These are phyloP conservation scores for Drosophila ezoana DNA, from an alignment of 2,888 invertebrate species.

Conservation along the genomic window DNA sequence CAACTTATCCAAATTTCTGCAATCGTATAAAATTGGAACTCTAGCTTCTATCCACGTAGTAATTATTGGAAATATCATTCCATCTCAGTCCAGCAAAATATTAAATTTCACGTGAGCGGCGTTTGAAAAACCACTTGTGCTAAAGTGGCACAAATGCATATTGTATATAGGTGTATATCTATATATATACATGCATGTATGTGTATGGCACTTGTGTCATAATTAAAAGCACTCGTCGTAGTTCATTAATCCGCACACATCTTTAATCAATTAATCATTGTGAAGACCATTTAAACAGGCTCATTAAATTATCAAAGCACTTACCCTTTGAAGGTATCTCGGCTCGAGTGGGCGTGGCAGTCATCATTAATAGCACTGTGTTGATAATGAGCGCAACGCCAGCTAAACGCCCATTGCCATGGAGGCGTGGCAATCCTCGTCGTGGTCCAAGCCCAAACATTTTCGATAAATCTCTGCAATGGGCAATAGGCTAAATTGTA, in stretches of 20 bases:
- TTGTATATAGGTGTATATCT: too few species aligned
- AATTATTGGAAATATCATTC: too few species aligned
- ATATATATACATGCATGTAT: background rate
- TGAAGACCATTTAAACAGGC: conserved; percentile 55
- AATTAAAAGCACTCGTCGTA: conserved; percentile 36
- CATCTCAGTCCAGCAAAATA: too few species aligned
- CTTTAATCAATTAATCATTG: conserved; percentile 50
- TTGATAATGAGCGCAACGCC: conserved; percentile 57
- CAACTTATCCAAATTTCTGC: too few species aligned
- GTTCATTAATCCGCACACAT: conserved; percentile 10
- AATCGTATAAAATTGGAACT: too few species aligned
- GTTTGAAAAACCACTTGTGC: too few species aligned
- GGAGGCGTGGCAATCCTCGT: conserved; percentile 14
- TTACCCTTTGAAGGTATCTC: conserved; percentile 84
- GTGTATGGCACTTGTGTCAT: background rate
- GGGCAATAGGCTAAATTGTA: conserved; percentile 58
- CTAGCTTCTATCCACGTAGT: too few species aligned
- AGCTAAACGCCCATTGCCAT: conserved; percentile 39
- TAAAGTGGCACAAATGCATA: too few species aligned
- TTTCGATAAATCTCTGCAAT: conserved; percentile 64
- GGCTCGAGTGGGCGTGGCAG: conserved; percentile 70
- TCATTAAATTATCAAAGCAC: conserved; percentile 77
- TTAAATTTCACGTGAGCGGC: too few species aligned
- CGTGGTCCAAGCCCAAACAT: conserved; percentile 30
- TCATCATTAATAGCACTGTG: conserved; percentile 70